Evolutionary conservation across 2,113 vertebrate species (phyloP).

Genomic region (Neolamprologus kungweensis): DNA sequence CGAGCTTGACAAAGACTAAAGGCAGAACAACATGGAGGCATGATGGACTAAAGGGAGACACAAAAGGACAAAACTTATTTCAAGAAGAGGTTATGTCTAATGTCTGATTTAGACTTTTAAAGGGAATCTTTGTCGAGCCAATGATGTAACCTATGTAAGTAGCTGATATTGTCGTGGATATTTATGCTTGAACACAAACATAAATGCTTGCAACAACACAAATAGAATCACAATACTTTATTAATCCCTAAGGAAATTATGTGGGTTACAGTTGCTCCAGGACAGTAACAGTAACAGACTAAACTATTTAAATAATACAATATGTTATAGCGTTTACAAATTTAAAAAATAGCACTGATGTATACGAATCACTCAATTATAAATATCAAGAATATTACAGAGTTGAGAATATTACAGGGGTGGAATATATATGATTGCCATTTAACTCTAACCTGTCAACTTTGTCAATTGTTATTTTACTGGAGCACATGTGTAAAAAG

Average conservation of each 20-base stretch:
- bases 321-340: neutral
- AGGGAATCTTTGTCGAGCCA: neutral
- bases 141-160: neutral
- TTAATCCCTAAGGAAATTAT: neutral
- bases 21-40: neutral
- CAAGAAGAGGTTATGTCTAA: neutral
- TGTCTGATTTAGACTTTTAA: neutral
- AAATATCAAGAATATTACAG: neutral
- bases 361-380: neutral
- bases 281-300: neutral
- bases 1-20: neutral
- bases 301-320: neutral
- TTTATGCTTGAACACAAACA: neutral
- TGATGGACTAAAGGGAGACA: neutral
- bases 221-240: neutral
- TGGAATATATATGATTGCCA: neutral
- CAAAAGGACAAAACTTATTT: neutral
- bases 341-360: neutral
- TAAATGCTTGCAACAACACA: neutral
- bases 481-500: neutral
- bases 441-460: neutral
- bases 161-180: neutral
- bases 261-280: neutral
- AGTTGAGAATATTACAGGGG: neutral
- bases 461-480: neutral